Evolutionary conservation across 2,113 vertebrate genomes (phyloP).

Genomic region (Pontoporia blainvillei): DNA sequence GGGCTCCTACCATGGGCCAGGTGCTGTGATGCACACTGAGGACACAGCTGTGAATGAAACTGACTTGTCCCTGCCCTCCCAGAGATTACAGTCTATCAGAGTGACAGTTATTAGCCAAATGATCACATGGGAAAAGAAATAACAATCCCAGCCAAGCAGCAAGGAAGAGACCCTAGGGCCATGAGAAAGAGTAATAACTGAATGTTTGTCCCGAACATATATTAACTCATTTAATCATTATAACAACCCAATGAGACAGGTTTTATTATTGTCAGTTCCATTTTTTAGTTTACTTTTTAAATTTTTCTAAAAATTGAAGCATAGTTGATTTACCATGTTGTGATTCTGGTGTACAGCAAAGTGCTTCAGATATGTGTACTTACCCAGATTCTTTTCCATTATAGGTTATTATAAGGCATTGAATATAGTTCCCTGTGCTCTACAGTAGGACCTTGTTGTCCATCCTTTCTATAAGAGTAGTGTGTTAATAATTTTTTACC

Average conservation of each 20-base stretch:
- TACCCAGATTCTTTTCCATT: neutral
- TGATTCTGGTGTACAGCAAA: neutral
- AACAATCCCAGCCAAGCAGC: neutral
- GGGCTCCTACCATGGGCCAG: neutral
- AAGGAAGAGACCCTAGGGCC: neutral
- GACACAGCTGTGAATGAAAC: neutral
- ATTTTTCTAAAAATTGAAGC: neutral
- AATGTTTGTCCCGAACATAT: accelerated
- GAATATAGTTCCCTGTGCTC: neutral
- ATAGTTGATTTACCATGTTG: neutral
- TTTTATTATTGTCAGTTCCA: neutral
- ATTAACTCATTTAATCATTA: neutral
- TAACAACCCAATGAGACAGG: too few species aligned
- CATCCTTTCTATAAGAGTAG: too few species aligned
- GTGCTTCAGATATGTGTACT: neutral
- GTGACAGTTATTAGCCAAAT: neutral
- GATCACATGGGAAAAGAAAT: neutral
- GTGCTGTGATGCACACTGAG: neutral
- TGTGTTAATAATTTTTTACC: neutral
- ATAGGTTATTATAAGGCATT: neutral
- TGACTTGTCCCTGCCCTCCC: neutral
- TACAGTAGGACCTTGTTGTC: neutral
- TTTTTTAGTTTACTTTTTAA: neutral
- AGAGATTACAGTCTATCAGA: neutral
- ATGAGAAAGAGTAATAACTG: accelerated